Base-by-base conservation (phyloP, 2,888 invertebrate species). In the Apocheima hispidaria region DNA sequence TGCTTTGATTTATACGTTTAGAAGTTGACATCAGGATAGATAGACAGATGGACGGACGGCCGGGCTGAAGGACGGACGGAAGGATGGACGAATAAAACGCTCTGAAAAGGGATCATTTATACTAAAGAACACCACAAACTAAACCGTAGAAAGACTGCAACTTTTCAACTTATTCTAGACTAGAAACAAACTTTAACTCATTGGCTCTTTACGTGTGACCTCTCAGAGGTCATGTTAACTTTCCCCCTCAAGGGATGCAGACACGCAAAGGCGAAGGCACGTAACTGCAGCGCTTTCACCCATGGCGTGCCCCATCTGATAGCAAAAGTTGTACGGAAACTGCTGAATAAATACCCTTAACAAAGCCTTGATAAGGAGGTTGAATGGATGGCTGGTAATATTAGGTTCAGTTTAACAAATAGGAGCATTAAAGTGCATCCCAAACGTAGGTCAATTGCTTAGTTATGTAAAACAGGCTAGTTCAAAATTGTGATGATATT, bases 161-260 rank as follows among this genome's bases (percentile, higher is more conserved):
- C 58, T 21, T 48, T 23, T 7, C n/a, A 43, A 20, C 30, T 18
- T 30, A 20, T 18, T 20, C 30, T 20, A 33, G 18, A 35, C 48
- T 23, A 21, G 20, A 20, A 26, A 30, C 30, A 51, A 51, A 51
- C 9, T 51, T 51, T 6, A 40, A 41, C 43, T 36, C 46, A 52
- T 48, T 52, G 46, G 16, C 35, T 52, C 16, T 35, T 52, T 52
- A 72, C 66, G 68, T 28, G 23, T 61, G 71, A 68, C 79, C 64
- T 43, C 55, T 54, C 38, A 65, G 85, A 83, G 84, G 86, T 76
- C 79, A 69, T 62, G 69, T 69, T 67, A 78, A 81, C 83, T 83
- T 85, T 85, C 79, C 75, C 41, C 81, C 77, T 78, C 61, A 69
- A 69, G 38, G 51, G 58, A 33, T 52, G 51, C 51, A 68, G 57